Evolutionary conservation across 2,888 invertebrate species (phyloP).

Genomic region (Temnothorax unifasciatus): DNA sequence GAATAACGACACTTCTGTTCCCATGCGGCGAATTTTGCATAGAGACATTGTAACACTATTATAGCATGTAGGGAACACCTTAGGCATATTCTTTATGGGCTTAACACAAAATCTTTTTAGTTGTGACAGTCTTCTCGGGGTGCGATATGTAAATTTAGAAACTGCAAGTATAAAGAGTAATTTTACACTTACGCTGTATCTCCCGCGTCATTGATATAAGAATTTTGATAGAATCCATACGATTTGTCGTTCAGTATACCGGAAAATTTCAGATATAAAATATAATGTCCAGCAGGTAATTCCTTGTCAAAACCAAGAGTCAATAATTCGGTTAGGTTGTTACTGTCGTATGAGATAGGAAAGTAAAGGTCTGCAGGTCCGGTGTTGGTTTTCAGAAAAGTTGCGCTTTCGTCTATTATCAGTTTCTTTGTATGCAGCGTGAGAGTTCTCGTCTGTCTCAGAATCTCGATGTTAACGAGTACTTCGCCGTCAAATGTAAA

Average conservation of each 20-base stretch:
- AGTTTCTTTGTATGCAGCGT: slow-evolving; percentile 62
- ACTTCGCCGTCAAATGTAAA: slow-evolving; percentile 69
- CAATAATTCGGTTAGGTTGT: slow-evolving; percentile 50
- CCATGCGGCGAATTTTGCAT: no score
- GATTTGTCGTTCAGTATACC: slow-evolving; percentile 31
- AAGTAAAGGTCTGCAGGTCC: not conserved
- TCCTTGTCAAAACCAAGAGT: slow-evolving; percentile 22
- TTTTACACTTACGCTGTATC: slow-evolving; percentile 81
- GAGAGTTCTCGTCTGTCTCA: slow-evolving; percentile 28
- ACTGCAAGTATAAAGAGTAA: not conserved
- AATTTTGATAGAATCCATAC: slow-evolving; percentile 54
- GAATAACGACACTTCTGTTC: no score
- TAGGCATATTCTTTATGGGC: no score
- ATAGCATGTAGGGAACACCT: no score
- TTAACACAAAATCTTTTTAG: no score
- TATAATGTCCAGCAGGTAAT: slow-evolving; percentile 13
- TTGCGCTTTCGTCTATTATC: slow-evolving; percentile 28
- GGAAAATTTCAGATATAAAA: slow-evolving; percentile 32
- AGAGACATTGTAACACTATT: no score
- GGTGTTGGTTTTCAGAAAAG: not conserved
- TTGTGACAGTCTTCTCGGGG: no score
- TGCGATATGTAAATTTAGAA: not conserved
- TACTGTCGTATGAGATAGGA: slow-evolving; percentile 3
- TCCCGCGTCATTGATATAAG: slow-evolving; percentile 72
- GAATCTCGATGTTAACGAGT: slow-evolving; percentile 54